Evolutionary conservation across 2,113 vertebrate species (phyloP), one percentile per base, ranked within the genome.

Genomic region (Girardinichthys multiradiatus): DNA sequence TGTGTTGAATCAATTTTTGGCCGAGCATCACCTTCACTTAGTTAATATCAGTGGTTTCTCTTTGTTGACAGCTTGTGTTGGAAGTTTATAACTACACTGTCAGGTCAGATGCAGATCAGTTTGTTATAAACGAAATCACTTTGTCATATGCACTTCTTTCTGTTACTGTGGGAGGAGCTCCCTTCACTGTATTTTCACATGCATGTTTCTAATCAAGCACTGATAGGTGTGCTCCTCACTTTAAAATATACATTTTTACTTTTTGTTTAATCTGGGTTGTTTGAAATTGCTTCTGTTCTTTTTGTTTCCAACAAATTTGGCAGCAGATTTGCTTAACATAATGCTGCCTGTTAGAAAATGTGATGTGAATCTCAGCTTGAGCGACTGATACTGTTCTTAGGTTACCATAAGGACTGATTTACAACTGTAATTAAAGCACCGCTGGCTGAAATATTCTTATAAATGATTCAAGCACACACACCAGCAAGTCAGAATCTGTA

Each of bases 251-350:
- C 7, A n/a, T 51, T 51, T 51, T 51, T 24, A 0, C 0, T 51
- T 51, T 7, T 51, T 51, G 48, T 51, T 11, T 51, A 54, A n/a
- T 54, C 48, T 21, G 8, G 48, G 9, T n/a, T 54, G 8, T 54
- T 54, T 39, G 2, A 51, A 51, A 51, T 10, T 2, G 0, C 48
- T 51, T n/a, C 4, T 21, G 8, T n/a, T n/a, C 24, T n/a, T 54
- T 54, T 54, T 54, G 2, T 29, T 59, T 59, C 15, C 30, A 59
- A 59, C 31, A 39, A 19, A 66, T 57, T 28, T 33, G n/a, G 27
- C 33, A 71, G 13, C 30, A 72, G 57, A 45, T 72, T 77, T 80
- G 74, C 51, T 58, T 29, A n/a, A 57, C 61, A 26, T 62, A 78
- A 42, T 27, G 64, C 31, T 33, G 68, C 75, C 45, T 63, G 45